Conservation (phyloP, 2,113 vertebrate genomes). For the Herpetotheres cachinnans region DNA sequence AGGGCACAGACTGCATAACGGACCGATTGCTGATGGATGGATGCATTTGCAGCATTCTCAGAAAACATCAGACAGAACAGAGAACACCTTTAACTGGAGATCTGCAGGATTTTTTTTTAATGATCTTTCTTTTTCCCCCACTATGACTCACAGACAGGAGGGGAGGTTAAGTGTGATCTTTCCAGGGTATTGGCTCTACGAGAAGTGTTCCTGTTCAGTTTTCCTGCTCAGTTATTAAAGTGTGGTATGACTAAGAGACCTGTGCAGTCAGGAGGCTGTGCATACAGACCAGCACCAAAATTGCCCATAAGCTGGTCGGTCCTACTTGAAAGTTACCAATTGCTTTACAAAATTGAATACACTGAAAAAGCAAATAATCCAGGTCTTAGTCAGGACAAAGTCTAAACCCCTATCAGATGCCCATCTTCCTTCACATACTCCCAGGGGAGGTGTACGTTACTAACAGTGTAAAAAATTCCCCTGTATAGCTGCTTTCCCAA, state of each 20-base stretch:
- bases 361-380: background rate
- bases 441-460: background rate
- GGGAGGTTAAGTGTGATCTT: background rate
- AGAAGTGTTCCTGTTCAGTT: background rate
- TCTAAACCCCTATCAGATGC: background rate
- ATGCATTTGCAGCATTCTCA: background rate
- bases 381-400: background rate
- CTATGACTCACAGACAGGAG: background rate
- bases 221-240: rapidly evolving
- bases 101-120: background rate
- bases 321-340: background rate
- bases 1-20: background rate
- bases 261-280: background rate
- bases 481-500: background rate
- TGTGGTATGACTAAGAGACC: background rate
- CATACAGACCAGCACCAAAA: background rate
- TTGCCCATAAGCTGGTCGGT: background rate
- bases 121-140: rapidly evolving
- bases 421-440: background rate
- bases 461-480: background rate
- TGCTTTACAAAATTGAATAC: background rate
- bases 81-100: background rate
- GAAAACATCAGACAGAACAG: background rate
- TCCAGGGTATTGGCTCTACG: background rate
- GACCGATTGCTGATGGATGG: background rate